Evolutionary conservation across 1,140 invertebrate species (phyloP).

Genomic region (Solenopsis invicta): DNA sequence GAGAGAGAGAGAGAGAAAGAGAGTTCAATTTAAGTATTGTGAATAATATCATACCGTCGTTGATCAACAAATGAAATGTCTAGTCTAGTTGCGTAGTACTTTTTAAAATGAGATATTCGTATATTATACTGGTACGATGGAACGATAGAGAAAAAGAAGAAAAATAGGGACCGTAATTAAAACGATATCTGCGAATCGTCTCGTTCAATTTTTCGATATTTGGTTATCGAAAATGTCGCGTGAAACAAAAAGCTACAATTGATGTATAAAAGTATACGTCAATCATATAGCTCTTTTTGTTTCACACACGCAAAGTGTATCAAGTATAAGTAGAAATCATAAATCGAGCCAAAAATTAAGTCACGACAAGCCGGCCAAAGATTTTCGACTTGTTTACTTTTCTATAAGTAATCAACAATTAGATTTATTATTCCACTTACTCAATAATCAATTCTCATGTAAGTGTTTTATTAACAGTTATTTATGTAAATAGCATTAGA

Average conservation of each 20-base stretch:
- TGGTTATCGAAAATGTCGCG: too few relatives aligned
- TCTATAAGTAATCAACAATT: background rate
- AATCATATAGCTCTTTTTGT: background rate
- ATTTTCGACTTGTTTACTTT: slow-evolving; percentile 9
- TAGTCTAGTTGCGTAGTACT: slow-evolving; percentile 12
- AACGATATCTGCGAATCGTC: background rate
- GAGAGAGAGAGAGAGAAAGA: too few relatives aligned
- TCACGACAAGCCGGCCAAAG: background rate
- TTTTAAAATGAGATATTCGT: background rate
- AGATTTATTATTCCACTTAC: background rate
- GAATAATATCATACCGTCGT: background rate
- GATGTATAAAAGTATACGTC: background rate
- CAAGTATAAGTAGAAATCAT: background rate
- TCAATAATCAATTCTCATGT: background rate
- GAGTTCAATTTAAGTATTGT: background rate
- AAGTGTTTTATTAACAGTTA: slow-evolving; percentile 2
- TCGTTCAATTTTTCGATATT: slow-evolving; percentile 7
- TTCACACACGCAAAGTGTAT: background rate
- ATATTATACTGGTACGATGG: background rate
- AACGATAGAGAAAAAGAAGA: background rate
- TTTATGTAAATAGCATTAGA: slow-evolving; percentile 6
- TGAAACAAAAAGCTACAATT: too few relatives aligned
- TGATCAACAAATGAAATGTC: background rate
- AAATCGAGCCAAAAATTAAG: slow-evolving; percentile 28
- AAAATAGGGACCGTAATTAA: background rate